phyloP scores from a whole-genome alignment of 2,797 vertebrate species.

The Chloroceryle amazona region DNA sequence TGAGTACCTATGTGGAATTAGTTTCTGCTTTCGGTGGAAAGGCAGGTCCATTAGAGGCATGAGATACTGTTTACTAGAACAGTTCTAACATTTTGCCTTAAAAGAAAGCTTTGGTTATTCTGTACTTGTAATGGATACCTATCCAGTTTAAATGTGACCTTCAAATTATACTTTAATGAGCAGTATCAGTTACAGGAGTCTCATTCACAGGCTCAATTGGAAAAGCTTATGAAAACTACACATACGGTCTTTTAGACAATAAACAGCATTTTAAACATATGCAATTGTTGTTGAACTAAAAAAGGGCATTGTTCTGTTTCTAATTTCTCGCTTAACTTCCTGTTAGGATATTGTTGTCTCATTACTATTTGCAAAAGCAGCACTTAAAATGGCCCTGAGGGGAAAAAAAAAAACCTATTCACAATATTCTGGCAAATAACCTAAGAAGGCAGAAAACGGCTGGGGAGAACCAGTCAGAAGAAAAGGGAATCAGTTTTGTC shows the following conservation, averaged over 20 bases:
- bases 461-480: not conserved
- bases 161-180: slow-evolving; percentile 66
- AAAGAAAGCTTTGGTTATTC: not conserved
- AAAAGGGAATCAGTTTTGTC: not conserved
- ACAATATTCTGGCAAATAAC: not conserved
- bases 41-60: not conserved
- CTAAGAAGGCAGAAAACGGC: not conserved
- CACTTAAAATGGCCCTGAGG: not conserved
- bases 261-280: not conserved
- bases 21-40: not conserved
- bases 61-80: not conserved
- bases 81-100: not conserved
- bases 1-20: not conserved
- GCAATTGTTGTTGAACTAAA: not conserved
- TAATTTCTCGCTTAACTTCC: slow-evolving; percentile 4
- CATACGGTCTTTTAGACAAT: not conserved
- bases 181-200: slow-evolving; percentile 38
- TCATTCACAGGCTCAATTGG: not conserved
- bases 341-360: not conserved
- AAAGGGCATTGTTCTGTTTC: not conserved
- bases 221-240: not conserved
- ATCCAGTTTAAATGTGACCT: not conserved
- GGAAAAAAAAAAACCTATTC: not conserved
- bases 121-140: slow-evolving; percentile 1
- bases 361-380: not conserved